These are phyloP conservation scores for Theocolax elegans DNA, from an alignment of 1,140 invertebrate genomes.

Conservation along the genomic window DNA sequence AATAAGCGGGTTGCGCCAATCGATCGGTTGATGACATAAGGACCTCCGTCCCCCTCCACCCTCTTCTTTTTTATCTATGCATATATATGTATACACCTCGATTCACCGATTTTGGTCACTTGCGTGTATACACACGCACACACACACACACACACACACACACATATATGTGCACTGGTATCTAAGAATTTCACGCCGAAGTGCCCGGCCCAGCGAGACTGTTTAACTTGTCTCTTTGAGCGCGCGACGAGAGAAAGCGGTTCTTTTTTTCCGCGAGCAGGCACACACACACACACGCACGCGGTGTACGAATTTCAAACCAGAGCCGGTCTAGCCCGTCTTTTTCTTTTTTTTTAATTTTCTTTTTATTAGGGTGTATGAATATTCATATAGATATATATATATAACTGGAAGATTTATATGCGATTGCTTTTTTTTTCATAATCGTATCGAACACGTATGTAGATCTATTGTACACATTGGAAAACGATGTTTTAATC, in stretches of 20 bases:
- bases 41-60: background rate
- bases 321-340: background rate
- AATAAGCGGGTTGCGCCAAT: conserved; percentile 13
- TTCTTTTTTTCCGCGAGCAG: background rate
- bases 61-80: background rate
- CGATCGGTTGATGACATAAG: conserved; percentile 27
- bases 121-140: background rate
- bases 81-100: too few species aligned
- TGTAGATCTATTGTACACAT: background rate
- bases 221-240: background rate
- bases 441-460: background rate
- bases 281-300: too few species aligned
- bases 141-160: too few species aligned
- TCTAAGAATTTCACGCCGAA: background rate
- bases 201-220: background rate
- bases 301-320: background rate
- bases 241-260: background rate
- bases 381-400: too few species aligned
- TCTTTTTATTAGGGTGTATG: background rate
- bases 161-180: conserved; percentile 15
- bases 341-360: too few species aligned
- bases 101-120: conserved; percentile 12
- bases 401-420: too few species aligned
- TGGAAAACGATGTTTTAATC: background rate
- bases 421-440: background rate